A percentile compares a stretch with the other conserved stretches of the same genome.
phyloP scores from a whole-genome alignment of 2,797 vertebrate genomes.

The Microctenopoma stevenorrisi region DNA sequence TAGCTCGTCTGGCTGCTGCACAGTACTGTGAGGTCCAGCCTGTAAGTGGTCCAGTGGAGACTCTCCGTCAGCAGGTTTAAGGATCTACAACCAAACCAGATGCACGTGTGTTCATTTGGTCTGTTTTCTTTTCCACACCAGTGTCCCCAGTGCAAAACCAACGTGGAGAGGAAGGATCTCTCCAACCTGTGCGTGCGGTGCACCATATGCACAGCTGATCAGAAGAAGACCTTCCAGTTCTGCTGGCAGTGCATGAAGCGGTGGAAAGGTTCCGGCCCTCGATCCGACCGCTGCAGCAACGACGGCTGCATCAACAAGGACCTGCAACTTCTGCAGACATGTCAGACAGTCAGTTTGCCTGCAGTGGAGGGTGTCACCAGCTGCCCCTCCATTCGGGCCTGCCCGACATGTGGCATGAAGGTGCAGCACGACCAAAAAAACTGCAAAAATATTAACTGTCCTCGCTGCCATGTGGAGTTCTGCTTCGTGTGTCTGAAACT shows the following conservation, averaged over 20 bases:
- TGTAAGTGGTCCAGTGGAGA: constrained; percentile 49
- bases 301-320: constrained; percentile 62
- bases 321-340: constrained; percentile 69
- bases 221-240: constrained; percentile 44
- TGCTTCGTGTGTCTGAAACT: constrained; percentile 85
- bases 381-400: constrained; percentile 80
- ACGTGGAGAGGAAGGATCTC: constrained; percentile 48
- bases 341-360: constrained; percentile 33
- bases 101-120: neutral
- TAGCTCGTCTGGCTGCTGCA: constrained; percentile 58
- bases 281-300: constrained; percentile 73
- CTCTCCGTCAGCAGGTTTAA: neutral
- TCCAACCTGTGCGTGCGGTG: constrained; percentile 66
- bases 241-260: constrained; percentile 73
- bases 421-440: constrained; percentile 80
- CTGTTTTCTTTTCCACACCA: constrained; percentile 13
- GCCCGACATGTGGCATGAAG: constrained; percentile 80
- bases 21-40: constrained; percentile 58
- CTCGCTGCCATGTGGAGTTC: constrained; percentile 80
- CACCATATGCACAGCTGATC: constrained; percentile 45
- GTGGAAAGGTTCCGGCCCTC: constrained; percentile 55
- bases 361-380: constrained; percentile 18
- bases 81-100: neutral
- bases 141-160: constrained; percentile 66
- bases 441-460: constrained; percentile 82